Percentiles rank a stretch among this genome's conserved stretches.
These are phyloP conservation scores for Anadara kagoshimensis DNA, from an alignment of 1,140 invertebrate genomes.

Conservation along the genomic window DNA sequence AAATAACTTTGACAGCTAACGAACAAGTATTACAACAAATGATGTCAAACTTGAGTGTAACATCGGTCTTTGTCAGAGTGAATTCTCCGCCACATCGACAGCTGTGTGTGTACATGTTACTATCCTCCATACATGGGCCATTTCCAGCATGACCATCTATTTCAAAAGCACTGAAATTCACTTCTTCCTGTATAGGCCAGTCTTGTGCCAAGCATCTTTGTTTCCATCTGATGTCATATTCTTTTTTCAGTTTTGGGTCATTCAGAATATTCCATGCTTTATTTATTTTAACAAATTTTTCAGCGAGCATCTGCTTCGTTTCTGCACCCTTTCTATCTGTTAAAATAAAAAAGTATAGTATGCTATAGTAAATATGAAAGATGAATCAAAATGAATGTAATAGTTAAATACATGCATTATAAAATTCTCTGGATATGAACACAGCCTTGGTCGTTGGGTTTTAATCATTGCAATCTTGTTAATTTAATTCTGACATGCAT, in stretches of 20 bases:
- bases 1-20: slow-evolving; percentile 55
- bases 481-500: no score
- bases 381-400: no score
- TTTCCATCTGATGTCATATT: slow-evolving; percentile 62
- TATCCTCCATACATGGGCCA: not conserved
- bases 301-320: not conserved
- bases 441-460: no score
- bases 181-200: slow-evolving; percentile 65
- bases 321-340: no score
- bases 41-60: slow-evolving; percentile 57
- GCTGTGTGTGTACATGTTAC: slow-evolving; percentile 35
- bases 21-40: slow-evolving; percentile 70
- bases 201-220: slow-evolving; percentile 59
- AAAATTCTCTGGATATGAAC: no score
- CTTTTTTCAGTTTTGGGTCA: slow-evolving; percentile 49
- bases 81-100: slow-evolving; percentile 68
- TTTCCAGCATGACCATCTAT: slow-evolving; percentile 3
- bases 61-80: slow-evolving; percentile 49
- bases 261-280: slow-evolving; percentile 64
- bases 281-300: slow-evolving; percentile 56
- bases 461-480: no score
- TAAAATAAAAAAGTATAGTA: no score
- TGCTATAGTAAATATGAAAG: no score
- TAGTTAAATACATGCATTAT: no score
- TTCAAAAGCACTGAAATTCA: slow-evolving; percentile 60